Percentiles rank a stretch among this genome's conserved stretches.
Evolutionary conservation across 2,113 vertebrate species (phyloP).

Genomic region (Melanocharis versteri): DNA sequence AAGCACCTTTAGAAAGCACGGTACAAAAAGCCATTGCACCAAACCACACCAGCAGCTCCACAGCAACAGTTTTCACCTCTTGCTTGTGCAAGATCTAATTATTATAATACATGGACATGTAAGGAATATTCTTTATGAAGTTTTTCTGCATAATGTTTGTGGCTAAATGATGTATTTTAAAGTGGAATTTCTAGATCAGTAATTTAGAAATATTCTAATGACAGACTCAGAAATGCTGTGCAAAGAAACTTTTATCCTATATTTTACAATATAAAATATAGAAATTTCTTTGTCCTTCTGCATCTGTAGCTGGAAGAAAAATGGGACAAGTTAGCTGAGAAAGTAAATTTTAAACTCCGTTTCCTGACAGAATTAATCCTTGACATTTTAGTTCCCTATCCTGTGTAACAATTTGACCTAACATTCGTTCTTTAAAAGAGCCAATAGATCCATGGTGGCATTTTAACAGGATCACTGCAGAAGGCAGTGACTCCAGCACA

Average conservation of each 20-base stretch:
- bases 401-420: background rate
- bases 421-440: background rate
- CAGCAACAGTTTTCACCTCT: background rate
- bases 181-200: background rate
- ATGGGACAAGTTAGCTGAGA: background rate
- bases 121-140: background rate
- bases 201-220: background rate
- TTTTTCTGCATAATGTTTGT: background rate
- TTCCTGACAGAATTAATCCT: background rate
- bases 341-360: background rate
- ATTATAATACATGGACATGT: background rate
- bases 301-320: background rate
- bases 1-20: background rate
- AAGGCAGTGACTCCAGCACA: background rate
- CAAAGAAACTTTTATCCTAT: background rate
- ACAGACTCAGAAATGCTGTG: background rate
- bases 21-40: background rate
- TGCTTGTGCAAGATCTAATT: background rate
- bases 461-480: background rate
- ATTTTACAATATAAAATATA: background rate
- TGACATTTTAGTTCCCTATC: background rate
- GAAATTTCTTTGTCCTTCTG: background rate
- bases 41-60: background rate
- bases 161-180: background rate
- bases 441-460: background rate